phyloP scores from a whole-genome alignment of 2,888 invertebrate species.

The Chymomyza fuscimana region DNA sequence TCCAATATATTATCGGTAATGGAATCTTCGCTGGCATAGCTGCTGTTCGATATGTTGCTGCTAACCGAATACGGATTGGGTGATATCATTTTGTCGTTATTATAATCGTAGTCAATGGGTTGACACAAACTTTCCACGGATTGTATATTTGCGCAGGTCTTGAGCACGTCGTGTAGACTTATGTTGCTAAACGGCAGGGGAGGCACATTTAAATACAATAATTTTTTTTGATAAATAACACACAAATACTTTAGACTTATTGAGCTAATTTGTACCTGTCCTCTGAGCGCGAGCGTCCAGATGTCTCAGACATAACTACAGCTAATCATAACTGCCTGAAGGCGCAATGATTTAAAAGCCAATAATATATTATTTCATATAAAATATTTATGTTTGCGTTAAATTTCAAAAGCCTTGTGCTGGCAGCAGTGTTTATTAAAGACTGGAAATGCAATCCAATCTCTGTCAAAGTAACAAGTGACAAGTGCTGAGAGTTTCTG shows the following conservation, averaged over 20 bases:
- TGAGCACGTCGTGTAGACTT: slow-evolving; percentile 66
- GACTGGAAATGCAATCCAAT: slow-evolving; percentile 55
- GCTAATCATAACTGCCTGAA: background rate
- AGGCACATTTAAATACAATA: background rate
- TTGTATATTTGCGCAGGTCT: slow-evolving; percentile 71
- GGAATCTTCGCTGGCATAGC: slow-evolving; percentile 69
- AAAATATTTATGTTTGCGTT: background rate
- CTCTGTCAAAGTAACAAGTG: slow-evolving; percentile 38
- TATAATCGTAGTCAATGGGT: slow-evolving; percentile 61
- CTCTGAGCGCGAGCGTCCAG: slow-evolving; percentile 58
- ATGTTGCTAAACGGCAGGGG: slow-evolving; percentile 33
- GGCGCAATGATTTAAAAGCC: background rate
- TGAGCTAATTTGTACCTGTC: slow-evolving; percentile 45
- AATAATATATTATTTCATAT: background rate
- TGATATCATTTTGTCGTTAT: slow-evolving; percentile 76
- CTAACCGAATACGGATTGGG: slow-evolving; percentile 63
- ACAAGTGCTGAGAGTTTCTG: slow-evolving; percentile 31
- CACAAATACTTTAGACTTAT: background rate
- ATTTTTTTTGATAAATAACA: no score
- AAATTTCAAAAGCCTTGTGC: background rate
- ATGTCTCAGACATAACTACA: slow-evolving; percentile 63
- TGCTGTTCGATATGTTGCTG: slow-evolving; percentile 59
- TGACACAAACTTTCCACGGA: slow-evolving; percentile 69
- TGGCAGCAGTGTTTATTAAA: slow-evolving; percentile 35
- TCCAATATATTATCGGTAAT: slow-evolving; percentile 77